A percentile compares a stretch with the other conserved stretches of the same genome.
These are phyloP conservation scores for Sebastes diaconus DNA, from an alignment of 2,797 vertebrate species.

Conservation along the genomic window DNA sequence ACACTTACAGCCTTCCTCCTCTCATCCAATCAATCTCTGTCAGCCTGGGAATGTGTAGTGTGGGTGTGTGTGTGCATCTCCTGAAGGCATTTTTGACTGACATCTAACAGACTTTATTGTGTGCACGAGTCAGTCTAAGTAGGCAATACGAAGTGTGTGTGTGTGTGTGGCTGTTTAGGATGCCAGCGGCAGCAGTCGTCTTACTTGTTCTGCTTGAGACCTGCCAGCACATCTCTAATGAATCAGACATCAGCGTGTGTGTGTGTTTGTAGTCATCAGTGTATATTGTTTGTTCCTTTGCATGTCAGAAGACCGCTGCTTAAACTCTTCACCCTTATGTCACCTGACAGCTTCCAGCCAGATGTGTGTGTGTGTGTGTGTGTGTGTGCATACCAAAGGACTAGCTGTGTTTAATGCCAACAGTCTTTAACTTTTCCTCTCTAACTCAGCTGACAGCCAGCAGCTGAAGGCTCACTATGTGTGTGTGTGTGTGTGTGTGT, in stretches of 20 bases:
- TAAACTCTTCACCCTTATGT: slow-evolving; percentile 40
- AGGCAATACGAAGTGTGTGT: slow-evolving; percentile 17
- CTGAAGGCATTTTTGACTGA: slow-evolving; percentile 48
- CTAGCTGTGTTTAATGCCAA: slow-evolving; percentile 32
- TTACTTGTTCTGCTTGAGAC: slow-evolving; percentile 29
- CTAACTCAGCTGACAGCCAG: slow-evolving; percentile 30
- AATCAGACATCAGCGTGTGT: slow-evolving; percentile 24
- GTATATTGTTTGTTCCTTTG: slow-evolving; percentile 3
- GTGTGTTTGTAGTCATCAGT: slow-evolving; percentile 3
- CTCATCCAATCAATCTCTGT: slow-evolving; percentile 59
- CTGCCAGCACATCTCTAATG: slow-evolving; percentile 47
- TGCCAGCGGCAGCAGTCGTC: slow-evolving; percentile 10
- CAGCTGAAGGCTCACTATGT: slow-evolving; percentile 4
- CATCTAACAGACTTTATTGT: slow-evolving; percentile 46
- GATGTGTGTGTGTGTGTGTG: slow-evolving; percentile 12
- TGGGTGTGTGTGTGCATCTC: slow-evolving; percentile 5
- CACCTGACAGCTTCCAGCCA: slow-evolving; percentile 30
- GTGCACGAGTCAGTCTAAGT: slow-evolving; percentile 17
- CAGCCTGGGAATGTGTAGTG: background rate
- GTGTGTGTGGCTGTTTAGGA: slow-evolving; percentile 28
- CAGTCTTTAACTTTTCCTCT: slow-evolving; percentile 35
- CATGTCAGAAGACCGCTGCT: slow-evolving; percentile 25
- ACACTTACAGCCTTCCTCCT: slow-evolving; percentile 45
- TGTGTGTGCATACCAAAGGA: slow-evolving; percentile 13
- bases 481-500: background rate